Evolutionary conservation across 2,797 vertebrate species (phyloP).

Genomic region (Phaenicophaeus curvirostris): DNA sequence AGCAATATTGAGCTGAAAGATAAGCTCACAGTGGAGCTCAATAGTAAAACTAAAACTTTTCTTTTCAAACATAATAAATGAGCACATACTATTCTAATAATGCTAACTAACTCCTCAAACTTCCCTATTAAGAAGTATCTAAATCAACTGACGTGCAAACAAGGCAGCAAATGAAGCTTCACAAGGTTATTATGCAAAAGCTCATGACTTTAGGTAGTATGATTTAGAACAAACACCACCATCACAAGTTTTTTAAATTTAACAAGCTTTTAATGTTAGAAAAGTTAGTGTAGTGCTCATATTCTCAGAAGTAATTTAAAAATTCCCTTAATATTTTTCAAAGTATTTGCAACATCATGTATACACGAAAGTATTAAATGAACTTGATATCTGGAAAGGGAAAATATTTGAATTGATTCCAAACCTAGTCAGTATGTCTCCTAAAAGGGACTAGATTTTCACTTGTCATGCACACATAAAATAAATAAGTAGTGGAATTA

Average conservation of each 20-base stretch:
- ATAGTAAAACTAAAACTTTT: background rate
- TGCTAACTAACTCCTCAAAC: background rate
- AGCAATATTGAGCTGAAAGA: background rate
- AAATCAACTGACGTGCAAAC: background rate
- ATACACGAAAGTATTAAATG: background rate
- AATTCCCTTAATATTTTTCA: background rate
- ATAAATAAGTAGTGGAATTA: background rate
- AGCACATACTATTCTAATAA: background rate
- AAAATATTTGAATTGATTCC: background rate
- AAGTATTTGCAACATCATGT: background rate
- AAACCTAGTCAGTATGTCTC: background rate
- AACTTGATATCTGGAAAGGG: background rate
- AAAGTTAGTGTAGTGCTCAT: background rate
- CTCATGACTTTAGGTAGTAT: background rate
- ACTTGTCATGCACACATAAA: background rate
- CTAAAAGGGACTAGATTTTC: background rate
- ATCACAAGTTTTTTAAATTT: background rate
- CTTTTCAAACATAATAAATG: background rate
- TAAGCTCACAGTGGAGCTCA: background rate
- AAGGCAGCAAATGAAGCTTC: background rate
- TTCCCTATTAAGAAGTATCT: background rate
- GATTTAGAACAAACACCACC: background rate
- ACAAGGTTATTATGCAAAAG: background rate
- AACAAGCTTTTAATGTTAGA: background rate
- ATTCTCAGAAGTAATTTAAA: background rate